Conservation (phyloP, 1,140 invertebrate species). For the Ostrea edulis region DNA sequence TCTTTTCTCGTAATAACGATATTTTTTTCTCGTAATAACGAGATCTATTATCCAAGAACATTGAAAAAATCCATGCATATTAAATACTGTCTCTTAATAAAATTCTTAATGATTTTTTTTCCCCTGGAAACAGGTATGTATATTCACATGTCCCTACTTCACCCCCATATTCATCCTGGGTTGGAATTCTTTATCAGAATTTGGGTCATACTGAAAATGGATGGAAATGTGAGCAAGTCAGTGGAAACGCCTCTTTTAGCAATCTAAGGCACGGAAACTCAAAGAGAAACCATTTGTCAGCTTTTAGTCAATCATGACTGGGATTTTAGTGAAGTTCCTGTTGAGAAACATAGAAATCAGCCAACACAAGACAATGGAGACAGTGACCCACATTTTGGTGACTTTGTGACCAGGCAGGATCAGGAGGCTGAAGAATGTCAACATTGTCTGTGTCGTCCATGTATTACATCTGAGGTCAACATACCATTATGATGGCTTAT, state of each 20-base stretch:
- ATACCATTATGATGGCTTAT: slow-evolving; percentile 40
- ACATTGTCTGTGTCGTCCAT: slow-evolving; percentile 39
- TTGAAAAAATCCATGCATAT: no score
- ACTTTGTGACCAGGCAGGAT: slow-evolving; percentile 28
- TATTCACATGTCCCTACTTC: no score
- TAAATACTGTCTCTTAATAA: no score
- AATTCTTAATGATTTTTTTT: no score
- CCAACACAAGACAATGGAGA: background rate
- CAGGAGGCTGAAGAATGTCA: background rate
- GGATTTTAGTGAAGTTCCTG: background rate
- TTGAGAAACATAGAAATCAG: background rate
- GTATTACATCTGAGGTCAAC: slow-evolving; percentile 37
- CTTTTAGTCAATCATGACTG: background rate
- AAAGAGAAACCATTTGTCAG: slow-evolving; percentile 1
- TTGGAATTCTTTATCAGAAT: no score
- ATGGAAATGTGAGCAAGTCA: no score
- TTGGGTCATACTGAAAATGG: no score
- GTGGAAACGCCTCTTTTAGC: background rate
- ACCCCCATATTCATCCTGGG: no score
- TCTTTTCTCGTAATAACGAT: no score
- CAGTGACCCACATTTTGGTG: background rate
- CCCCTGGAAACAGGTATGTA: no score
- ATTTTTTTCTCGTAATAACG: no score
- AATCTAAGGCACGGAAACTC: background rate
- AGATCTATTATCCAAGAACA: no score